A percentile compares a stretch with the other conserved stretches of the same genome.
phyloP scores from a whole-genome alignment of 1,140 invertebrate genomes.

The Aphelinus certus region DNA sequence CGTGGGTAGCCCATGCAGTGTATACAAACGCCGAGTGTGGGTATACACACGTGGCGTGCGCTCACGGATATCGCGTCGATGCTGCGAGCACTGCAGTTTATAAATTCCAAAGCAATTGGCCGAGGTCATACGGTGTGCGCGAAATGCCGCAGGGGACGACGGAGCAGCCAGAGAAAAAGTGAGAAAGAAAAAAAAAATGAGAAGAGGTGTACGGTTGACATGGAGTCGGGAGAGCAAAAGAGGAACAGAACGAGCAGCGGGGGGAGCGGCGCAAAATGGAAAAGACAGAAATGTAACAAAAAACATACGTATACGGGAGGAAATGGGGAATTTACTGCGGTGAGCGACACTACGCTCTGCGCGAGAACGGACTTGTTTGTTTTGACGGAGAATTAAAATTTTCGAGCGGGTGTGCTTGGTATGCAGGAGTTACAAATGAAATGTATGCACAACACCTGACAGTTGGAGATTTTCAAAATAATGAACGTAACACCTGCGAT shows the following conservation, averaged over 20 bases:
- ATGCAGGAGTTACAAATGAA: not conserved
- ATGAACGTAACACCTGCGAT: not conserved
- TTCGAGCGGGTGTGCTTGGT: not conserved
- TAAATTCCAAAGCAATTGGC: constrained; percentile 52
- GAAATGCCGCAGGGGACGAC: not conserved
- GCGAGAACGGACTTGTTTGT: not conserved
- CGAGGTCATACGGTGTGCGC: not conserved
- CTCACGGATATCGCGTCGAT: constrained; percentile 17
- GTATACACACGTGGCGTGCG: no score
- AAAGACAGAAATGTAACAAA: not conserved
- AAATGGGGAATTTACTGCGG: not conserved
- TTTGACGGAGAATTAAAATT: constrained; percentile 16
- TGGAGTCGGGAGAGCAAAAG: not conserved
- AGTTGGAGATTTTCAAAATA: constrained; percentile 13
- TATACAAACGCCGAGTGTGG: not conserved
- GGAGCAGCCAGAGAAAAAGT: not conserved
- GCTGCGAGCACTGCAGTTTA: constrained; percentile 37
- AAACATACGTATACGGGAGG: not conserved
- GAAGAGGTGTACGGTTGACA: no score
- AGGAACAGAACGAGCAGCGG: not conserved
- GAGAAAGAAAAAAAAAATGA: not conserved
- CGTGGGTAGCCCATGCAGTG: constrained; percentile 18
- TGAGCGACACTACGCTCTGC: not conserved
- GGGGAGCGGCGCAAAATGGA: not conserved
- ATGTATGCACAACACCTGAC: constrained; percentile 14